Conservation (phyloP, 2,888 invertebrate genomes). For the Schizotus pectinicornis region DNA sequence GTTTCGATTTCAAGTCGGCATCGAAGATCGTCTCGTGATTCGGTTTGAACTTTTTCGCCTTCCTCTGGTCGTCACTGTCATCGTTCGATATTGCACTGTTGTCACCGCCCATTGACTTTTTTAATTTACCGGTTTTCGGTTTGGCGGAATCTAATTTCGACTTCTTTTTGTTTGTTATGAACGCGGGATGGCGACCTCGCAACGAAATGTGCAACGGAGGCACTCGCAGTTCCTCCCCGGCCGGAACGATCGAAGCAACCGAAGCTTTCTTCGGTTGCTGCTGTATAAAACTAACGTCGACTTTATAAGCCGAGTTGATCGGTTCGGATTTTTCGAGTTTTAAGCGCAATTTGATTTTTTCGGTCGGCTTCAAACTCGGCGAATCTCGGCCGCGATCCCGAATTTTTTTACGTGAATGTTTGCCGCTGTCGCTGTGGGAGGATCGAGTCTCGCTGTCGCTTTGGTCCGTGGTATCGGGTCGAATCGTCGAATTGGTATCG, state of each 20-base stretch:
- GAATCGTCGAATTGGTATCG: conserved; percentile 65
- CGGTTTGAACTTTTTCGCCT: conserved; percentile 50
- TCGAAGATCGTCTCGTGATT: conserved; percentile 42
- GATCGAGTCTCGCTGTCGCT: conserved; percentile 56
- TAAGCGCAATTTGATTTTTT: conserved; percentile 82
- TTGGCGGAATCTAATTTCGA: conserved; percentile 55
- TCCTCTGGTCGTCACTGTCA: conserved; percentile 38
- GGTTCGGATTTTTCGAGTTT: conserved; percentile 86
- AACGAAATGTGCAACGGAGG: conserved; percentile 89
- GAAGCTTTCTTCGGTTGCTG: conserved; percentile 60
- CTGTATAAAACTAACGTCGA: conserved; percentile 77
- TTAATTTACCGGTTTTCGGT: conserved; percentile 37
- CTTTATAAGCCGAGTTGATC: conserved; percentile 79
- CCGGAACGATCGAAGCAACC: conserved; percentile 41
- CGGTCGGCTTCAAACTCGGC: conserved; percentile 60
- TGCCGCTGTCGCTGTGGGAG: conserved; percentile 52
- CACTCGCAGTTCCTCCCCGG: conserved; percentile 76
- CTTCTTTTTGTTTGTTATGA: conserved; percentile 78
- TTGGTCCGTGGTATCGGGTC: conserved; percentile 56
- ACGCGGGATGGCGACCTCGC: conserved; percentile 82
- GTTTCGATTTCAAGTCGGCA: conserved; percentile 42
- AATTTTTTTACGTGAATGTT: conserved; percentile 42
- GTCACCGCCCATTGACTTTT: conserved; percentile 14
- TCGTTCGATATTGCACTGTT: conserved; percentile 30
- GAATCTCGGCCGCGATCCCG: conserved; percentile 53